phyloP scores from a whole-genome alignment of 2,888 invertebrate genomes.

The Thalpophila matura region DNA sequence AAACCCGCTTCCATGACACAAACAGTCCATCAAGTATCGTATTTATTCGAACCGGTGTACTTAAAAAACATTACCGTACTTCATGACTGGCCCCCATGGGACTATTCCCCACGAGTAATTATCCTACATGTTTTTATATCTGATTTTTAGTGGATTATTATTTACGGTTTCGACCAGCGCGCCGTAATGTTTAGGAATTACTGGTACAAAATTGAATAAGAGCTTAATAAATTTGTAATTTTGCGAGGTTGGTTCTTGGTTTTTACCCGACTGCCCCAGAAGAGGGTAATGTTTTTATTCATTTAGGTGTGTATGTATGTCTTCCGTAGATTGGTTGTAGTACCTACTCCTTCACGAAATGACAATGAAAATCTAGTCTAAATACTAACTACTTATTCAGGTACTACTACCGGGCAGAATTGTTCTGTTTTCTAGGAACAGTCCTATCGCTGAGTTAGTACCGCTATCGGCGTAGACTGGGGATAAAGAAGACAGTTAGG shows the following conservation, averaged over 20 bases:
- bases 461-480: too few relatives aligned
- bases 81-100: conserved; percentile 81
- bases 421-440: too few relatives aligned
- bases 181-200: conserved; percentile 68
- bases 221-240: conserved; percentile 41
- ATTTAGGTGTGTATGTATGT: too few relatives aligned
- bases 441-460: too few relatives aligned
- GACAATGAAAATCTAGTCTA: too few relatives aligned
- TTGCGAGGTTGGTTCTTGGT: conserved; percentile 3
- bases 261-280: not conserved
- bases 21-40: conserved; percentile 85
- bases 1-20: conserved; percentile 91
- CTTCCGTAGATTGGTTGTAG: too few relatives aligned
- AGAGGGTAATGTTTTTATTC: not conserved
- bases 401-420: too few relatives aligned
- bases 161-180: conserved; percentile 82
- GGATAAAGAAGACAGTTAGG: too few relatives aligned
- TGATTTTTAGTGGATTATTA: conserved; percentile 89
- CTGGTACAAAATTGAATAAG: conserved; percentile 46
- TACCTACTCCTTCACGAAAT: too few relatives aligned
- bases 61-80: conserved; percentile 73
- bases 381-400: too few relatives aligned
- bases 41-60: conserved; percentile 74
- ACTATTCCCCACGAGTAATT: conserved; percentile 87
- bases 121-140: conserved; percentile 90